Percentiles rank a stretch among this genome's conserved stretches.
phyloP scores from a whole-genome alignment of 2,888 invertebrate species.

The Galerucella calmariensis region DNA sequence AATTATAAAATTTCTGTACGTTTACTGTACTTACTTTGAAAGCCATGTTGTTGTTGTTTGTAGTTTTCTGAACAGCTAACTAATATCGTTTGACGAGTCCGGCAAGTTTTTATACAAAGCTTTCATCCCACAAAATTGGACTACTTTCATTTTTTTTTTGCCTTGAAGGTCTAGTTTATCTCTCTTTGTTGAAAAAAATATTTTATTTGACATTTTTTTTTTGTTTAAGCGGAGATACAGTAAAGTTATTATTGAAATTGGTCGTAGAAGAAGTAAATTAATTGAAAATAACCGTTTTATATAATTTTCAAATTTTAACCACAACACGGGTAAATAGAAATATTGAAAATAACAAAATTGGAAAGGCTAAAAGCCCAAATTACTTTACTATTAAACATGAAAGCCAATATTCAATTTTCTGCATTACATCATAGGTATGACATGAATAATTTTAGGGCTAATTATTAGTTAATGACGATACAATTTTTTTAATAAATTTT shows the following conservation, averaged over 20 bases:
- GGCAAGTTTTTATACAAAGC: background rate
- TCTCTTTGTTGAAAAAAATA: background rate
- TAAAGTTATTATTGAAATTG: too few relatives aligned
- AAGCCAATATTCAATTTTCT: background rate
- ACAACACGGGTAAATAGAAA: background rate
- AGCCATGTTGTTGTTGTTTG: constrained; percentile 7
- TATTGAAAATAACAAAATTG: background rate
- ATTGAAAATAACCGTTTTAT: too few relatives aligned
- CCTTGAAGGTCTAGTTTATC: constrained; percentile 59
- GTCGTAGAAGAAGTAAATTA: too few relatives aligned
- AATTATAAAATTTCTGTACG: too few relatives aligned
- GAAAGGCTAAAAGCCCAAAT: background rate
- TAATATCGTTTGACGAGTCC: background rate
- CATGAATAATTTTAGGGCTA: background rate
- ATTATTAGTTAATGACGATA: background rate
- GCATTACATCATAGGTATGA: background rate
- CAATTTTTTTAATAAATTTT: background rate
- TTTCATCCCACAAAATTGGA: background rate
- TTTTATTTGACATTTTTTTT: too few relatives aligned
- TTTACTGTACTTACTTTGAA: background rate
- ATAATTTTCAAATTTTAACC: background rate
- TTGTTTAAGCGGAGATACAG: too few relatives aligned
- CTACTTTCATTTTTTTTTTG: constrained; percentile 41
- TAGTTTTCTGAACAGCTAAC: background rate
- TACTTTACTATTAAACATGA: background rate